Conservation (phyloP, 2,113 vertebrate species). For the Malurus alboscapulatus region DNA sequence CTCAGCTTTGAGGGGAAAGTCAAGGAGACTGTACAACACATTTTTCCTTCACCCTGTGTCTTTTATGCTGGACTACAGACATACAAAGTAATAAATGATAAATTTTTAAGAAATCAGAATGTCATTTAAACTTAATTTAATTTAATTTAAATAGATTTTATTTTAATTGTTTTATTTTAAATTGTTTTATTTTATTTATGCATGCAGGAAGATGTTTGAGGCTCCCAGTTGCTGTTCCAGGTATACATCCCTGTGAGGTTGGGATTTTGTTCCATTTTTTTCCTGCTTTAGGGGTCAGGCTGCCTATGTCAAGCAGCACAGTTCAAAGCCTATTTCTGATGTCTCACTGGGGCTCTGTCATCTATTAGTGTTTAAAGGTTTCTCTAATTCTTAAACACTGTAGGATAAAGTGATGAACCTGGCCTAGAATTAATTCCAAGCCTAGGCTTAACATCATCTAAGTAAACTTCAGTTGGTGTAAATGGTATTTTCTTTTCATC, state of each 20-base stretch:
- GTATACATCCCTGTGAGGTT: rapidly evolving
- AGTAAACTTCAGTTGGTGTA: not conserved
- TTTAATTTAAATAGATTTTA: not conserved
- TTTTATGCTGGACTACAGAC: not conserved
- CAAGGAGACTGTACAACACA: not conserved
- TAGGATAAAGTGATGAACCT: not conserved
- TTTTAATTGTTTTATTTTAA: not conserved
- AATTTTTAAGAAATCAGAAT: not conserved
- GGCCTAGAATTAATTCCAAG: not conserved
- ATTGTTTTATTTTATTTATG: not conserved
- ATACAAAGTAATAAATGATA: not conserved
- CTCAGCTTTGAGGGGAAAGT: not conserved
- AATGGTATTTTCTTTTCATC: not conserved
- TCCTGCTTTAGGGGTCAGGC: not conserved
- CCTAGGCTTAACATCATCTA: rapidly evolving
- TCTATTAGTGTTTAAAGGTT: not conserved
- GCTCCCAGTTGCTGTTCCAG: not conserved
- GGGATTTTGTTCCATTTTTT: not conserved
- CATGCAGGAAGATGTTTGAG: not conserved
- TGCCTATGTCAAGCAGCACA: not conserved
- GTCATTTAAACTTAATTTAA: not conserved
- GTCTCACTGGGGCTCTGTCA: not conserved
- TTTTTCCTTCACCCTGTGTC: not conserved
- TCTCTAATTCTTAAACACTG: not conserved
- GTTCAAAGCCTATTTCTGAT: not conserved